Base-by-base conservation (phyloP, 35 echinoderm and acorn worm species). In the Patiria miniata region DNA sequence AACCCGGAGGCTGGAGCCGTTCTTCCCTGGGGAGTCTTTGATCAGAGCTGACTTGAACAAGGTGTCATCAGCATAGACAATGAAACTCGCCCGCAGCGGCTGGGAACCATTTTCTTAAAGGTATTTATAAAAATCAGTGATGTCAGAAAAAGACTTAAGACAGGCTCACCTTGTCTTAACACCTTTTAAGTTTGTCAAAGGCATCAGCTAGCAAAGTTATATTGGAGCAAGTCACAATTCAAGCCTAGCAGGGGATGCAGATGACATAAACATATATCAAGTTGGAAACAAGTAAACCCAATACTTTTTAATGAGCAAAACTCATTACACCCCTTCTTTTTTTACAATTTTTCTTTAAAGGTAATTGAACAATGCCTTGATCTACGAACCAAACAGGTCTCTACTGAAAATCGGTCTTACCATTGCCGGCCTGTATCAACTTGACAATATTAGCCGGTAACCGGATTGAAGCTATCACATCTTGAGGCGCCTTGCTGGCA, bases 41-140 rank as follows among this genome's bases (percentile, higher is more conserved):
- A 84, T 34, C 57, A 19, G n/a, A 36, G 32, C 28, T 6, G 82
- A 84, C 44, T 53, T 51, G 36, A 84, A 84, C 22, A 84, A 40
- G 14, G 23, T 36, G 37, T 84, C 82, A 37, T 58, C 53, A 38
- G 53, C 32, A 16, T 59, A 84, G 2, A 84, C 55, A 9, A 84
- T 84, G 82, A 84, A 84, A 61, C 82, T 84, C 14, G 57, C 44
- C 21, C 57, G 82, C 18, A 73, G 65, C 29, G 8, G 26, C 26
- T 34, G 26, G 26, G 65, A 73, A 23, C 34, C 29, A 7, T 73
- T 34, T 26, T 34, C 65, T 73, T 12, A 2, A 32, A 34, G 26
- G 34, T 16, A 26, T n/a, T n/a, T n/a, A n/a, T n/a, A n/a, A n/a
- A n/a, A n/a, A n/a, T n/a, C n/a, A n/a, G n/a, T n/a, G n/a, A n/a